Percentiles rank a stretch among this genome's conserved stretches.
Conservation (phyloP, 2,113 vertebrate species). For the Symphodus melops region DNA sequence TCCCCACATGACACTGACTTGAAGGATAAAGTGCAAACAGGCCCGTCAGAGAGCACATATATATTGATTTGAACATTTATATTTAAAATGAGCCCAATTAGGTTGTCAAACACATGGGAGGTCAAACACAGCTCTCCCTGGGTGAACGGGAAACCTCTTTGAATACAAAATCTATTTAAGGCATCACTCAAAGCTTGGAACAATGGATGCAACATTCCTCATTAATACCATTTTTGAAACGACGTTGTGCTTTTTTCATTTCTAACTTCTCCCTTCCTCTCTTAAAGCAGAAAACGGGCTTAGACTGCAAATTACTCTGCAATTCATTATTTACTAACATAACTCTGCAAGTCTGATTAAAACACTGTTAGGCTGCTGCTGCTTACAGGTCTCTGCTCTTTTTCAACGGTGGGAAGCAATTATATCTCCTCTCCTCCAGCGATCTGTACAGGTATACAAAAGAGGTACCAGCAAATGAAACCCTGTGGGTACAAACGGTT, state of each 20-base stretch:
- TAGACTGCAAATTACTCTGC: constrained; percentile 38
- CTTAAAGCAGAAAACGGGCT: constrained; percentile 20
- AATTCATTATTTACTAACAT: constrained; percentile 30
- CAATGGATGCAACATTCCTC: too few species aligned
- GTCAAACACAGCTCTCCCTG: not conserved
- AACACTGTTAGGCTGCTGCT: constrained; percentile 19
- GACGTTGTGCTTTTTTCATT: not conserved
- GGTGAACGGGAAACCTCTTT: not conserved
- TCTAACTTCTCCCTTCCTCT: not conserved
- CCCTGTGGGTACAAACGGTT: constrained; percentile 8
- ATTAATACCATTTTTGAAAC: not conserved
- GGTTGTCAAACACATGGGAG: not conserved
- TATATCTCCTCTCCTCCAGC: constrained; percentile 43
- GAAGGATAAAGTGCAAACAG: not conserved
- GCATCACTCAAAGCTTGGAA: too few species aligned
- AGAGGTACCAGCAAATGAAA: constrained; percentile 46
- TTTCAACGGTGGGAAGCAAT: constrained; percentile 44
- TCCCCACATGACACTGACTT: not conserved
- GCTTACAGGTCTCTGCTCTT: constrained; percentile 14
- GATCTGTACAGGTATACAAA: constrained; percentile 41
- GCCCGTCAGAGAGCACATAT: not conserved
- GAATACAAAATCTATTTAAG: too few species aligned
- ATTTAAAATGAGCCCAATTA: not conserved
- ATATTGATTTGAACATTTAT: not conserved
- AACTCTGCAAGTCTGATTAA: constrained; percentile 48